These are phyloP conservation scores for Geotrupes spiniger DNA, from an alignment of 2,888 invertebrate species.

Conservation along the genomic window DNA sequence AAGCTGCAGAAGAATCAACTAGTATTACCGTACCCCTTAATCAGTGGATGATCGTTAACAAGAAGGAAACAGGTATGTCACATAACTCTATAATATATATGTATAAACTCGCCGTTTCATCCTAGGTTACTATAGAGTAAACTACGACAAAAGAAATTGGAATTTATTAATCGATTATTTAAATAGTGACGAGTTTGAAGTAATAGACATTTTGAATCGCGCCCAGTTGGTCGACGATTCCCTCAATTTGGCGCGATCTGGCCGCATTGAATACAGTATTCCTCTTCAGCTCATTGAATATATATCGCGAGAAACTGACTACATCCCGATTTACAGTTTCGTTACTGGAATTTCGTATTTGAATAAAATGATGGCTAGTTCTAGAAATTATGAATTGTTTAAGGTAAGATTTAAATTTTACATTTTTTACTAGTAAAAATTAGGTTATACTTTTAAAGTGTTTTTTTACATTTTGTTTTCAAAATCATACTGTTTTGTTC, in stretches of 20 bases:
- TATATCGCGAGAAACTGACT: constrained; percentile 57
- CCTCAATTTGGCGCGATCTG: constrained; percentile 54
- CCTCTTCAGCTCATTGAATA: constrained; percentile 61
- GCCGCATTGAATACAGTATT: constrained; percentile 53
- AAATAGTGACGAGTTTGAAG: constrained; percentile 40
- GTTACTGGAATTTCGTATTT: constrained; percentile 31
- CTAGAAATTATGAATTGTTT: constrained; percentile 16
- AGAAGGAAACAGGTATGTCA: constrained; percentile 60
- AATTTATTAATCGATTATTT: constrained; percentile 49
- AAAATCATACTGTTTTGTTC: too few species aligned
- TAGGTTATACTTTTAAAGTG: too few species aligned
- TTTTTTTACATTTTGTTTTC: too few species aligned
- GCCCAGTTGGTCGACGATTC: constrained; percentile 57
- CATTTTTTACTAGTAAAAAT: too few species aligned
- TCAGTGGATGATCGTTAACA: constrained; percentile 60
- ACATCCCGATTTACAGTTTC: constrained; percentile 58
- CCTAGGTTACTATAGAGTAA: constrained; percentile 48
- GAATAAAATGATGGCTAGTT: constrained; percentile 17
- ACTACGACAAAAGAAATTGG: constrained; percentile 47
- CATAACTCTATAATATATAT: too few species aligned
- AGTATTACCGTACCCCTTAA: constrained; percentile 17
- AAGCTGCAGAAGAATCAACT: constrained; percentile 20
- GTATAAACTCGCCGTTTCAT: too few species aligned
- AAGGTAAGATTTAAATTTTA: too few species aligned
- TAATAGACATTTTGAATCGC: constrained; percentile 57